A percentile compares a stretch with the other conserved stretches of the same genome.
These are phyloP conservation scores for Eurystomus glaucurus DNA, from an alignment of 2,797 vertebrate genomes.

Conservation along the genomic window DNA sequence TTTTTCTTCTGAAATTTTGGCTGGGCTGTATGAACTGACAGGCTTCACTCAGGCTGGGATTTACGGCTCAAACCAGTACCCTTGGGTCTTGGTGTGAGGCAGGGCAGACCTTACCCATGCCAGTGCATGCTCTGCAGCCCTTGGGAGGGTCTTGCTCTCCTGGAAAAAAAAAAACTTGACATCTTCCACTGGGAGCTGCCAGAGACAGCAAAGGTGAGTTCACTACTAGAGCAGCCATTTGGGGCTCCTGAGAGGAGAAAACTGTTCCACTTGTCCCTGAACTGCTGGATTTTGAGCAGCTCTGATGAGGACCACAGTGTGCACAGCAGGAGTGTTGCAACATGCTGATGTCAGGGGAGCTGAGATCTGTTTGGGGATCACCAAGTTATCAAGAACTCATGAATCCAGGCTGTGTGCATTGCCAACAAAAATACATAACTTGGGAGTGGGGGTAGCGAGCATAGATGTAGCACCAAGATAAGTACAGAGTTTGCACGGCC, in stretches of 20 bases:
- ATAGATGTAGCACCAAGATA: accelerated
- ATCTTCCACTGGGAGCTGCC: not conserved
- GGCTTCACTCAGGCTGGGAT: accelerated
- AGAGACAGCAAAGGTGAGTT: not conserved
- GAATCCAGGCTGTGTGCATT: not conserved
- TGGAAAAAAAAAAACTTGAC: not conserved
- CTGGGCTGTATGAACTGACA: not conserved
- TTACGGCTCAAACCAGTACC: not conserved
- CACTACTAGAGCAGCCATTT: not conserved
- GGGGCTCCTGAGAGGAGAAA: not conserved
- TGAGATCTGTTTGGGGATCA: not conserved
- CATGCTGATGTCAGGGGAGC: not conserved
- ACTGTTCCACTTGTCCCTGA: not conserved
- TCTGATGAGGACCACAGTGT: accelerated
- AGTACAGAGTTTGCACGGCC: accelerated
- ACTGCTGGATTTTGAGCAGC: not conserved
- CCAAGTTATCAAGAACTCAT: accelerated
- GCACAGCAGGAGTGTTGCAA: not conserved
- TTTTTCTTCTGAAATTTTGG: slow-evolving; percentile 32
- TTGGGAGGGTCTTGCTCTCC: not conserved
- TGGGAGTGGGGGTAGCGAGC: not conserved
- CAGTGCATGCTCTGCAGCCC: accelerated
- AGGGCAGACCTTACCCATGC: accelerated
- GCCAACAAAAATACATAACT: not conserved
- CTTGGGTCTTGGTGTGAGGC: not conserved